These are phyloP conservation scores for Urocyon cinereoargenteus DNA, from an alignment of 2,797 vertebrate genomes.

Conservation along the genomic window DNA sequence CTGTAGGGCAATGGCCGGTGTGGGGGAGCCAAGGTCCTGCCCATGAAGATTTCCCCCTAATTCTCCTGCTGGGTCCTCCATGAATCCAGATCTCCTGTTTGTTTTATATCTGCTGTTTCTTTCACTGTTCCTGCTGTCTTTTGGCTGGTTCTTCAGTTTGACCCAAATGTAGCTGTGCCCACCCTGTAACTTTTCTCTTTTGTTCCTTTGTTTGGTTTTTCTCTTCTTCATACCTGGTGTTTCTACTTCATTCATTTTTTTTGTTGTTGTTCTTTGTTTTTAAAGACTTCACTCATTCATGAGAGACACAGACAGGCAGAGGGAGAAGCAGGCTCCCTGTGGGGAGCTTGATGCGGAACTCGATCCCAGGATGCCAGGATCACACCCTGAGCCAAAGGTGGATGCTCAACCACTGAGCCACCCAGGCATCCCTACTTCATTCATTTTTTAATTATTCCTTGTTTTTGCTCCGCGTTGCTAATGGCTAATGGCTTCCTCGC, in stretches of 20 bases:
- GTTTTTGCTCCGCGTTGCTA: background rate
- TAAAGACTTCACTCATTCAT: no score
- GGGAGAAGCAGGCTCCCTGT: no score
- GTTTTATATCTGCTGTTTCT: background rate
- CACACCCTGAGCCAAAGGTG: no score
- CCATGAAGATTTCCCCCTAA: background rate
- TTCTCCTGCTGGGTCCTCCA: background rate
- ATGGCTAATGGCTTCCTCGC: background rate
- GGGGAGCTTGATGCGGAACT: no score
- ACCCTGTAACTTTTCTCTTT: background rate
- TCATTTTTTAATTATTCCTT: background rate
- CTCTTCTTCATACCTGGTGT: background rate
- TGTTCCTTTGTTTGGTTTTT: background rate
- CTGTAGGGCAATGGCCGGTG: accelerated
- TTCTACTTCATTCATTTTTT: background rate
- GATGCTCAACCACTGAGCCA: no score
- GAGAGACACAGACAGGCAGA: no score
- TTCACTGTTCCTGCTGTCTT: background rate
- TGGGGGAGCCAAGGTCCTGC: background rate
- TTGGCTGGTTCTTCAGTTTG: background rate
- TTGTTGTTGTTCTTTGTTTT: no score
- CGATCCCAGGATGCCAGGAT: no score
- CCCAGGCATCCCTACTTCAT: no score
- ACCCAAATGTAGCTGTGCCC: background rate
- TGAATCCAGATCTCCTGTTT: background rate